Evolutionary conservation across 1,140 invertebrate genomes (phyloP).

Genomic region (Ips typographus): DNA sequence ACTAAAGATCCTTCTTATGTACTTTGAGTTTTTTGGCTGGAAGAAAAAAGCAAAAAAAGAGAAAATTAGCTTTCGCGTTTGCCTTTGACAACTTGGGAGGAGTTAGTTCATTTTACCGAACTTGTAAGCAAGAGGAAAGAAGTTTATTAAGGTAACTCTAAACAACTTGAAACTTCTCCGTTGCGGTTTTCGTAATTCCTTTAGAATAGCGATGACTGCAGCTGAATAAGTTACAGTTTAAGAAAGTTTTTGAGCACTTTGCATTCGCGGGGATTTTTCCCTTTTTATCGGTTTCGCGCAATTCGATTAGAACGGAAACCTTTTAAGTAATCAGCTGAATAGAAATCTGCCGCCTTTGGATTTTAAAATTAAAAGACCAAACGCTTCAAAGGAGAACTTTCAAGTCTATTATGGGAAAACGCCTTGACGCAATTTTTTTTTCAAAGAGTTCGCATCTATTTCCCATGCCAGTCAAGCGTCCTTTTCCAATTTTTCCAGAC

Average conservation of each 20-base stretch:
- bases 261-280: neutral
- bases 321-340: slow-evolving; percentile 11
- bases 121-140: neutral
- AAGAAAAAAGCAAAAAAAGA: too few species aligned
- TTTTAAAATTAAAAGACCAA: slow-evolving; percentile 20
- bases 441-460: slow-evolving; percentile 26
- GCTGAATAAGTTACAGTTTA: slow-evolving; percentile 4
- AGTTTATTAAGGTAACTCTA: neutral
- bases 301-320: slow-evolving; percentile 8
- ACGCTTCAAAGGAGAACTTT: slow-evolving; percentile 7
- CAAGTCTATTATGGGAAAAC: slow-evolving; percentile 19
- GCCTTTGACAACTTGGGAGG: too few species aligned
- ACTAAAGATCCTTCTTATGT: too few species aligned
- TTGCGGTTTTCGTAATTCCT: neutral
- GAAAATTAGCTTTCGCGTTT: too few species aligned
- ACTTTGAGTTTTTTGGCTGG: too few species aligned
- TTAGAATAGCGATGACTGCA: neutral
- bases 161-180: neutral
- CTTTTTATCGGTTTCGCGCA: neutral
- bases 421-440: slow-evolving; percentile 19
- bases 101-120: too few species aligned
- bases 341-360: neutral
- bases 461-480: slow-evolving; percentile 30
- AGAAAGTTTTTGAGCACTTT: neutral
- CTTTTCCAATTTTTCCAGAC: slow-evolving; percentile 32